phyloP scores from a whole-genome alignment of 2,888 invertebrate species.

The Dryococelus australis region DNA sequence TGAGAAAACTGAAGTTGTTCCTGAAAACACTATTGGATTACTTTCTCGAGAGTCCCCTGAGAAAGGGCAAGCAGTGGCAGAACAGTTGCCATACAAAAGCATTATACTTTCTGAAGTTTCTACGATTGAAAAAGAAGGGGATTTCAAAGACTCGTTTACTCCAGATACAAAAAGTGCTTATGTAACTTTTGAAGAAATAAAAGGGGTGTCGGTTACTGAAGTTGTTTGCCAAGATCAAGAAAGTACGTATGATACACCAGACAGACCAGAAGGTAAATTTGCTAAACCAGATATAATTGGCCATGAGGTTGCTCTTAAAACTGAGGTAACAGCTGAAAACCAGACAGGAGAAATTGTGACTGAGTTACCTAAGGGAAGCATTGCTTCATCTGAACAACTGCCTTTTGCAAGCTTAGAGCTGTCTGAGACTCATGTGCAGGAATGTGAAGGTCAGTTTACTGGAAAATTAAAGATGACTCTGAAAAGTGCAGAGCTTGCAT shows the following conservation, averaged over 20 bases:
- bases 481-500: conserved; percentile 58
- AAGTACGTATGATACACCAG: conserved; percentile 53
- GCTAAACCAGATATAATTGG: conserved; percentile 59
- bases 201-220: conserved; percentile 59
- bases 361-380: conserved; percentile 52
- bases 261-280: conserved; percentile 55
- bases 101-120: conserved; percentile 60
- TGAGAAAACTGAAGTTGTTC: conserved; percentile 60
- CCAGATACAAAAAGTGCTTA: conserved; percentile 58
- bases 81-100: conserved; percentile 64
- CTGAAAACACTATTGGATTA: conserved; percentile 59
- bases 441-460: conserved; percentile 56
- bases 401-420: conserved; percentile 65
- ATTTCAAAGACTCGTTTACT: conserved; percentile 56
- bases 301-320: conserved; percentile 59
- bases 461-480: conserved; percentile 55
- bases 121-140: conserved; percentile 57
- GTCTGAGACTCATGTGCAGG: conserved; percentile 58
- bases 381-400: conserved; percentile 58
- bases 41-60: conserved; percentile 61
- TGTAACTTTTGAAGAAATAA: conserved; percentile 57
- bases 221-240: conserved; percentile 61
- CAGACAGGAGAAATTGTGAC: conserved; percentile 57
- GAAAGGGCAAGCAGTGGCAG: conserved; percentile 56
- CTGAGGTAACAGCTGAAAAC: conserved; percentile 52